Percentiles rank a stretch among this genome's conserved stretches.
Conservation (phyloP, 2,888 invertebrate species). For the Heliconius erato region DNA sequence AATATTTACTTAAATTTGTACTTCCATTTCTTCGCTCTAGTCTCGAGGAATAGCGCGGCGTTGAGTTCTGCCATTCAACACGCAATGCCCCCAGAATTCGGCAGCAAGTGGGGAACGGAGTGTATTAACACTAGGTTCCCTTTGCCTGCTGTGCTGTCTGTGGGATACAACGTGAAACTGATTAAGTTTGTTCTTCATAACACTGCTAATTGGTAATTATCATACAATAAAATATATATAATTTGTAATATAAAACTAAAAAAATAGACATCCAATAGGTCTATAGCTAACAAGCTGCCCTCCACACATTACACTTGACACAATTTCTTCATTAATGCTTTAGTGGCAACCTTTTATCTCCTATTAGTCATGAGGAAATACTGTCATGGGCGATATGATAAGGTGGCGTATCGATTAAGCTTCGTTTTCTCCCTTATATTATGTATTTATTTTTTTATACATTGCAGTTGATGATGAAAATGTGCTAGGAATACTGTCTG, state of each 20-base stretch:
- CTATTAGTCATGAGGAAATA: conserved; percentile 37
- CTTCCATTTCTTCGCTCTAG: too few species aligned
- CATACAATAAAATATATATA: neutral
- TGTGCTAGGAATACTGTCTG: neutral
- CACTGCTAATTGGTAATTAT: neutral
- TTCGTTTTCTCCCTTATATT: neutral
- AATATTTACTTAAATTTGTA: too few species aligned
- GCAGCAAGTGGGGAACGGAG: too few species aligned
- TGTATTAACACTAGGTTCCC: too few species aligned
- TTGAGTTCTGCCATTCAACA: too few species aligned
- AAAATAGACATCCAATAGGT: conserved; percentile 9
- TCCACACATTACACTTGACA: conserved; percentile 37
- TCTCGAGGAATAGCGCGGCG: too few species aligned
- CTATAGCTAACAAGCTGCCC: conserved; percentile 37
- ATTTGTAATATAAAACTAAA: neutral
- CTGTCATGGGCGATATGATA: conserved; percentile 21
- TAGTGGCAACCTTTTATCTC: conserved; percentile 37
- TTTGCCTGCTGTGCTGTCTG: too few species aligned
- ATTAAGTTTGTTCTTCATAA: neutral
- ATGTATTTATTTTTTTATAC: neutral
- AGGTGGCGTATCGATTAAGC: neutral
- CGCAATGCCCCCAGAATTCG: too few species aligned
- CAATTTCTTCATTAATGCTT: conserved; percentile 35
- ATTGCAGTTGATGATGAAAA: neutral
- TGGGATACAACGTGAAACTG: too few species aligned